phyloP scores from a whole-genome alignment of 2,888 invertebrate species.

The Heliothis peltigera region DNA sequence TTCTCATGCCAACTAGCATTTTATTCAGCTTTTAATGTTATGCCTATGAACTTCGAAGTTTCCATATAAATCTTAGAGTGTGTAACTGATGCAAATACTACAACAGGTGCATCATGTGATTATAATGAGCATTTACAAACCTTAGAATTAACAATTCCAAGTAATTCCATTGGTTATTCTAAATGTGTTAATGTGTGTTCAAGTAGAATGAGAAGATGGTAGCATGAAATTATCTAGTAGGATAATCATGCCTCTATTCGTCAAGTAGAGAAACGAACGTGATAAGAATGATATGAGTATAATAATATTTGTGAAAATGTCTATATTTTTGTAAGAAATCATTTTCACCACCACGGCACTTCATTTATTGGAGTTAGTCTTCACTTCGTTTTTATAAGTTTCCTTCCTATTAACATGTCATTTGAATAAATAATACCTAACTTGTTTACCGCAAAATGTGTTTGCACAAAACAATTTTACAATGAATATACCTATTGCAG shows the following conservation, averaged over 20 bases:
- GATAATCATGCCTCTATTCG: slow-evolving; percentile 1
- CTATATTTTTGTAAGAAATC: slow-evolving; percentile 49
- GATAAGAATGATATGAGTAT: slow-evolving; percentile 23
- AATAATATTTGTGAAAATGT: slow-evolving; percentile 36
- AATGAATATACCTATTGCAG: slow-evolving; percentile 2
- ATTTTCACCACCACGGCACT: slow-evolving; percentile 23
- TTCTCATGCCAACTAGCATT: too few relatives aligned
- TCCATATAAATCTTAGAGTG: not conserved
- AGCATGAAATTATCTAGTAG: slow-evolving; percentile 17
- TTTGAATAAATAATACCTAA: not conserved
- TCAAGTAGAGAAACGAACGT: slow-evolving; percentile 19
- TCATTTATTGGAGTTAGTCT: not conserved
- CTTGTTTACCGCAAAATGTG: not conserved
- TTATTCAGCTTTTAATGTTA: not conserved
- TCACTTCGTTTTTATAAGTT: not conserved
- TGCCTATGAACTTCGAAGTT: slow-evolving; percentile 4
- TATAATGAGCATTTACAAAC: slow-evolving; percentile 19
- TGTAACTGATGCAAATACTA: not conserved
- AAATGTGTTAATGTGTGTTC: slow-evolving; percentile 5
- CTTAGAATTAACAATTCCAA: slow-evolving; percentile 38
- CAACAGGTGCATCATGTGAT: slow-evolving; percentile 2
- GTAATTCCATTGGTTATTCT: slow-evolving; percentile 35
- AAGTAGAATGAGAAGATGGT: not conserved
- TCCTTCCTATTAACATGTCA: not conserved
- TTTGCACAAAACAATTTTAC: slow-evolving; percentile 11